Evolutionary conservation across 2,113 vertebrate species (phyloP), one percentile per base, ranked within the genome.

Genomic region (Micromys minutus): DNA sequence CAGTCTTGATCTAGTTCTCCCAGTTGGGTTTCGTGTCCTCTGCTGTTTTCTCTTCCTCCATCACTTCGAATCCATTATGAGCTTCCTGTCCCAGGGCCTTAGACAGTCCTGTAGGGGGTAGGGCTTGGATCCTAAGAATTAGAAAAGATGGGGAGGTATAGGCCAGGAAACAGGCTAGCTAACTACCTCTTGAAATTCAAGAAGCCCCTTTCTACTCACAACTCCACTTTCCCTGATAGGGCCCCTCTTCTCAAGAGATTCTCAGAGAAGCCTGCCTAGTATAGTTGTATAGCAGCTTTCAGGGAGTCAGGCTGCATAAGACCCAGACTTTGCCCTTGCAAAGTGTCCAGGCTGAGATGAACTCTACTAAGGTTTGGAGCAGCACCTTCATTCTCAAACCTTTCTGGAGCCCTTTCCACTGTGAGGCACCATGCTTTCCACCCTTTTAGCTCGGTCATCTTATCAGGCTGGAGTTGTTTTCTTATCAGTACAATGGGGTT

Each of bases 391-490:
- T 61, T 81, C 81, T 93, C 75, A 85, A 11, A 57, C 57, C 36
- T 34, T 77, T 77, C 57, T 3, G 31, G 77, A 91, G 59, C 87
- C 87, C 71, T 45, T 86, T 74, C 55, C 95, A 12, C 9, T 52
- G 50, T 26, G 42, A 81, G 63, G 61, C 83, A 50, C 31, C 17
- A n/a, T 76, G 77, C 69, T 74, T 39, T 12, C 42, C 45, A 63
- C 29, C 47, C 65, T 22, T 90, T 89, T 89, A 79, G 42, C 76
- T 88, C 12, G 55, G 36, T 29, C 45, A 34, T 72, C 42, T 95
- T 52, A 95, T 90, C 84, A 63, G 94, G 81, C 29, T 63, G 15
- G 39, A 90, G 42, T 45, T 67, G 16, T 85, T 81, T 93, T 83
- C 55, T 95, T 2, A 2, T 57, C 4, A 0, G 74, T 39, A 57